Evolutionary conservation across 1,140 invertebrate species (phyloP), one percentile per base, ranked within the genome.

Genomic region (Manduca sexta): DNA sequence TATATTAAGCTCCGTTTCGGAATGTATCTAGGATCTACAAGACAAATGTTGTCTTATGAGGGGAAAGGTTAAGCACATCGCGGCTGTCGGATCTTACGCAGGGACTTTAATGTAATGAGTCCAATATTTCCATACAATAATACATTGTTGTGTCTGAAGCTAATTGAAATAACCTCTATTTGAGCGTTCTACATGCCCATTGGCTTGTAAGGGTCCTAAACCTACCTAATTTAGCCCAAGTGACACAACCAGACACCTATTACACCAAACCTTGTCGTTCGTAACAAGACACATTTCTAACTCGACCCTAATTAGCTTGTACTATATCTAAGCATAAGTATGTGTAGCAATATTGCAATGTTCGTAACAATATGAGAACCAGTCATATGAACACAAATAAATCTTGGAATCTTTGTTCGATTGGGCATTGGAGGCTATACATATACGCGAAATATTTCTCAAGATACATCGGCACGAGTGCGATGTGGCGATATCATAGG

Each of bases 311-410:
- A 26, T 26, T 26, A 26, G 4, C 21, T 26, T 1, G 33, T 34
- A n/a, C 33, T 35, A 7, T n/a, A n/a, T 34, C 1, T 35, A 35
- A 35, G 13, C 5, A 26, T 5, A 8, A 26, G 1, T 3, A 7
- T 3, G 21, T 26, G 21, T 26, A 1, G 4, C 0, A 8, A 26
- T 26, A 1, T 26, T 26, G 1, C 0, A 8, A 26, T 26, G 0
- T 26, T 26, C 0, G n/a, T n/a, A n/a, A 14, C 39, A 37, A 49
- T 49, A 69, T 65, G 59, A 51, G 48, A 60, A 61, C 54, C 60
- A 77, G 81, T 80, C 77, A 75, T 84, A 72, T 84, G 70, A 80
- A 74, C 56, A 69, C 66, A 75, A 79, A 77, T 69, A 80, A 80
- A 84, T 81, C 70, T 70, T 59, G 57, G 56, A 73, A 75, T 82